Conservation (phyloP, 2,888 invertebrate genomes). For the Apamea monoglypha region DNA sequence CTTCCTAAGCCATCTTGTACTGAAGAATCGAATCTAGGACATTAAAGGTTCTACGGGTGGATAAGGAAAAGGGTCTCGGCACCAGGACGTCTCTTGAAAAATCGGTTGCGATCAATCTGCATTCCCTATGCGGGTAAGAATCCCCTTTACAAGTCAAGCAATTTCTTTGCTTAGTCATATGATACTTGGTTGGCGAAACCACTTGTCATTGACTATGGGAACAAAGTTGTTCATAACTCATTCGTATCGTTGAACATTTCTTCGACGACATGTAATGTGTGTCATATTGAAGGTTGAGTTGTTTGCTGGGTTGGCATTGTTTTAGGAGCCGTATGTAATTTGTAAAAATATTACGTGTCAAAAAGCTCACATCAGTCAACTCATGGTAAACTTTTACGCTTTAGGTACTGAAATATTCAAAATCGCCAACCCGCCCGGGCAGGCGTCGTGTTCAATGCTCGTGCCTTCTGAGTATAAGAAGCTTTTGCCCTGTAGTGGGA, state of each 20-base stretch:
- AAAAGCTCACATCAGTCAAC: not conserved
- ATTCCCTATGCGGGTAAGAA: constrained; percentile 73
- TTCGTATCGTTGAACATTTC: constrained; percentile 51
- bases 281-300: not conserved
- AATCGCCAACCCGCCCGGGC: not conserved
- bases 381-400: too few relatives aligned
- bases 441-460: not conserved
- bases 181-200: constrained; percentile 56
- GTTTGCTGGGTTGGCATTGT: constrained; percentile 22
- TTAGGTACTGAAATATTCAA: not conserved
- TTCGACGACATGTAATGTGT: not conserved
- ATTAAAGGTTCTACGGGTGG: constrained; percentile 68
- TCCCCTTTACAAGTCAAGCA: constrained; percentile 77
- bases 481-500: not conserved
- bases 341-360: not conserved
- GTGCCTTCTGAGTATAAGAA: not conserved
- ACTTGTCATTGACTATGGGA: constrained; percentile 71
- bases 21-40: constrained; percentile 63
- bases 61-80: constrained; percentile 70
- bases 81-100: constrained; percentile 73
- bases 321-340: not conserved
- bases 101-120: constrained; percentile 77
- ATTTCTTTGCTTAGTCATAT: constrained; percentile 75
- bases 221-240: constrained; percentile 76
- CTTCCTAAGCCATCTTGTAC: constrained; percentile 66